Evolutionary conservation across 2,113 vertebrate genomes (phyloP), one percentile per base, ranked within the genome.

Genomic region (Percina caprodes): DNA sequence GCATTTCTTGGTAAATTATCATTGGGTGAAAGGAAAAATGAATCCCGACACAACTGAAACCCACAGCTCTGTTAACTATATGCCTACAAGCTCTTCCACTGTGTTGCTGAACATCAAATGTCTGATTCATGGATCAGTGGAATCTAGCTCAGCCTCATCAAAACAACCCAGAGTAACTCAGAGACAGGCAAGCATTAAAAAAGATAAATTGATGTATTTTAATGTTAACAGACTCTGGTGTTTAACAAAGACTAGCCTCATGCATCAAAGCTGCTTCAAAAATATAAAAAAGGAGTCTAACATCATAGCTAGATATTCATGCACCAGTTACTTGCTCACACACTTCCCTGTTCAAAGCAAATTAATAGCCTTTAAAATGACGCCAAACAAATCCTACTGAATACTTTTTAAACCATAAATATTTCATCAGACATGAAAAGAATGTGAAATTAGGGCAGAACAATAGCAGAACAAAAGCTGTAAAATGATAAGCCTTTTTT

Each of bases 361-460:
- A 83, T 85, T 81, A 79, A 80, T 77, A 80, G 61, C 49, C 77
- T 79, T 72, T 69, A 52, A 79, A 61, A 30, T 14, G 48, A 65
- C 26, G 11, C 35, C 42, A 55, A 26, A 88, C 82, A 42, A 78
- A 74, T 73, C 48, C 68, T 42, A n/a, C 39, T 73, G 58, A 75
- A 75, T 68, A 30, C 59, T 77, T 80, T 62, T 73, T 77, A 52
- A 61, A 51, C 61, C 39, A 80, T 83, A 73, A 85, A 86, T 81
- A 76, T 80, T 84, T 84, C 24, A 83, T 79, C 54, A 80, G 67
- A 84, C 60, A 52, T 81, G 70, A 73, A 78, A 51, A 77, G 48
- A 77, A 83, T 81, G 59, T 79, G 21, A 74, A 80, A 91, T 85
- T 74, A 88, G 67, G 11, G 12, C 48, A 52, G 21, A 77, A 79